These are phyloP conservation scores for Timema cristinae DNA, from an alignment of 2,888 invertebrate genomes.

Conservation along the genomic window DNA sequence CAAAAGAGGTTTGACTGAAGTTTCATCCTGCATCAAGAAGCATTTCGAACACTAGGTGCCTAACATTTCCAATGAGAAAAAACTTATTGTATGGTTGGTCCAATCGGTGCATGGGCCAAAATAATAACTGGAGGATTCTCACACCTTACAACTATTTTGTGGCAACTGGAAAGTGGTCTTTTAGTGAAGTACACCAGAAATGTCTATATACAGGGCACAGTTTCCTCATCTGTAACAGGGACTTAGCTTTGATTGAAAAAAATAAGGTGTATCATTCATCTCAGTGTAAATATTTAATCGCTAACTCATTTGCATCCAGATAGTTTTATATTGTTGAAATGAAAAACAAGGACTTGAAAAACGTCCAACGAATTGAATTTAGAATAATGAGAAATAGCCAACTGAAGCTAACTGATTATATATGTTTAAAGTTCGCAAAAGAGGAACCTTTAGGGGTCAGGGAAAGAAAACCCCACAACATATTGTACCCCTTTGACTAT, in stretches of 20 bases:
- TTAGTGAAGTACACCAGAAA: not conserved
- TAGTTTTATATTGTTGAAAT: not conserved
- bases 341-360: not conserved
- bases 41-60: not conserved
- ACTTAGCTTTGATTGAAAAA: slow-evolving; percentile 4
- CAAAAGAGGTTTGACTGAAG: not conserved
- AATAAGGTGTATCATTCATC: not conserved
- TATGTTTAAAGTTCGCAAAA: slow-evolving; percentile 2
- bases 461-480: not conserved
- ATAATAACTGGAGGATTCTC: slow-evolving; percentile 6
- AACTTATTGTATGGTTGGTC: slow-evolving; percentile 6
- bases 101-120: not conserved
- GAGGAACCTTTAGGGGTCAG: slow-evolving; percentile 8
- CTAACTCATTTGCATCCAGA: not conserved
- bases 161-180: not conserved
- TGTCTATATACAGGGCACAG: not conserved
- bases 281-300: not conserved
- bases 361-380: not conserved
- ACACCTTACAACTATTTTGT: slow-evolving; percentile 7
- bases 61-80: not conserved
- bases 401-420: not conserved
- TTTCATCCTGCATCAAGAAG: not conserved
- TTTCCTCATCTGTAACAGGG: not conserved
- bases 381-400: slow-evolving; percentile 1
- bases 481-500: not conserved